Evolutionary conservation across 2,797 vertebrate species (phyloP).

Genomic region (Coendou prehensilis): DNA sequence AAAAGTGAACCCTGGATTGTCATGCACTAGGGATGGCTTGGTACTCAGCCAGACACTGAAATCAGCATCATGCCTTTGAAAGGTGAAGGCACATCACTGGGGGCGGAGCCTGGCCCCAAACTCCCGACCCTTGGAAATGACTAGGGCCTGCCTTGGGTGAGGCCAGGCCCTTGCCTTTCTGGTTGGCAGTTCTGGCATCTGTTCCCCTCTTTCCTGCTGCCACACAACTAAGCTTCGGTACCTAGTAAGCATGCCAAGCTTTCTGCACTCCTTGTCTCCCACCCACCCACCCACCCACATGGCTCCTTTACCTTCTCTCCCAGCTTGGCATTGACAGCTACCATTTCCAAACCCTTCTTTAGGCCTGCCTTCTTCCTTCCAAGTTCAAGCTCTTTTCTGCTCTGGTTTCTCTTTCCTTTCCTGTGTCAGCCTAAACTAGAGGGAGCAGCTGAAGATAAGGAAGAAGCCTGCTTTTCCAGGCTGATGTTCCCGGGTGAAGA

Average conservation of each 20-base stretch:
- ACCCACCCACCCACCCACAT: background rate
- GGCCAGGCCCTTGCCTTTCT: conserved; percentile 2
- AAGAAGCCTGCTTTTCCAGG: background rate
- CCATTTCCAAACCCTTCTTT: background rate
- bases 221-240: conserved; percentile 19
- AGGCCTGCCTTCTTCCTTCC: background rate
- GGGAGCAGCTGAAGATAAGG: background rate
- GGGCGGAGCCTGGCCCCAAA: background rate
- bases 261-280: background rate
- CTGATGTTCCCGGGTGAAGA: background rate
- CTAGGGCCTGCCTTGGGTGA: background rate
- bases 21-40: background rate
- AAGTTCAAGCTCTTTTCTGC: conserved; percentile 12
- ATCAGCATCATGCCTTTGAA: background rate
- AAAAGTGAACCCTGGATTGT: background rate
- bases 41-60: no score
- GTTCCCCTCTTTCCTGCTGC: background rate
- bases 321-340: conserved; percentile 3
- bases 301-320: background rate
- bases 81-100: background rate
- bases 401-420: background rate
- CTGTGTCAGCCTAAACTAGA: background rate
- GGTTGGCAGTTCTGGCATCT: background rate
- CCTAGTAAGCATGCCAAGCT: background rate
- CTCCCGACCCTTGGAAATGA: background rate